These are phyloP conservation scores for Ctenodactylus gundi DNA, from an alignment of 2,113 vertebrate genomes.

Conservation along the genomic window DNA sequence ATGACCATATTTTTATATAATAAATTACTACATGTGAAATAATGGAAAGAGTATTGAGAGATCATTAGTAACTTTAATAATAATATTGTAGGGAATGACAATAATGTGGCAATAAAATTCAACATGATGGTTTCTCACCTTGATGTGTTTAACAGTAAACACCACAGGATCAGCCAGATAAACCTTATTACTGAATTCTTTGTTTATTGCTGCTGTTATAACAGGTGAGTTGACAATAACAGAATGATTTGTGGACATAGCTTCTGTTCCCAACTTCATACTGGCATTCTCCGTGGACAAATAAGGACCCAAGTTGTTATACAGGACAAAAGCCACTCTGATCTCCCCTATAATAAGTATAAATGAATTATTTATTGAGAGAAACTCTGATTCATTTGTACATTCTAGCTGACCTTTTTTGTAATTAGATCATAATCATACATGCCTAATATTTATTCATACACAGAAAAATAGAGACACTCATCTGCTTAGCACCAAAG, in stretches of 20 bases:
- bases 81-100: not conserved
- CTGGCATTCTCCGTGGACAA: constrained; percentile 98
- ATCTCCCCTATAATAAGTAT: constrained; percentile 91
- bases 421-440: not conserved
- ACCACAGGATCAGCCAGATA: constrained; percentile 97
- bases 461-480: not conserved
- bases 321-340: constrained; percentile 96
- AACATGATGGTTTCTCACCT: constrained; percentile 85
- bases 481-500: constrained; percentile 1
- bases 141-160: constrained; percentile 95
- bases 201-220: constrained; percentile 98
- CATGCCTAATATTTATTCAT: not conserved
- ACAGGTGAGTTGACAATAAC: constrained; percentile 98
- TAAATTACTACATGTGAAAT: not conserved
- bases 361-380: constrained; percentile 22
- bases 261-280: constrained; percentile 95
- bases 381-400: not conserved
- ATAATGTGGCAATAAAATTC: not conserved
- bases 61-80: not conserved
- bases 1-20: not conserved
- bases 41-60: not conserved
- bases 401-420: not conserved
- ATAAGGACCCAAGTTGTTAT: constrained; percentile 96
- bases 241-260: constrained; percentile 95
- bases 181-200: constrained; percentile 96